phyloP scores from a whole-genome alignment of 92 coral and sea anemone genomes.

The Porites evermanni region DNA sequence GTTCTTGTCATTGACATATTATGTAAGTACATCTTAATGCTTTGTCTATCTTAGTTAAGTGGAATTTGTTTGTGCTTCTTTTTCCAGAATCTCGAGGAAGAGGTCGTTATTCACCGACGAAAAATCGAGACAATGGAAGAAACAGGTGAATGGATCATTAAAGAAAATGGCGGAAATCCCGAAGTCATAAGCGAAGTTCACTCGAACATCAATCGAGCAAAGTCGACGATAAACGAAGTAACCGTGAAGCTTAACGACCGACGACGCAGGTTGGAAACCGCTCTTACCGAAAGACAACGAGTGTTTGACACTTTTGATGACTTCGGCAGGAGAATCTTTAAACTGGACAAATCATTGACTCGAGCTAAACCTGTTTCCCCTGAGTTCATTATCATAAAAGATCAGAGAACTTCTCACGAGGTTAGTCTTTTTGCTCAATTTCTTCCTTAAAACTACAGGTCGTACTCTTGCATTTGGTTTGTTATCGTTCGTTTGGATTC shows the following conservation, averaged over 20 bases:
- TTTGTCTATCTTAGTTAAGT: not conserved
- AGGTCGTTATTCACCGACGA: conserved; percentile 87
- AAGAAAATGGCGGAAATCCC: conserved; percentile 83
- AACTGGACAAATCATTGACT: conserved; percentile 81
- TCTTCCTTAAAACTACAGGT: not conserved
- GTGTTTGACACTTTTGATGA: conserved; percentile 86
- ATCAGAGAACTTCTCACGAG: conserved; percentile 83
- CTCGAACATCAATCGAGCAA: conserved; percentile 77
- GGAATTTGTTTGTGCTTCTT: not conserved
- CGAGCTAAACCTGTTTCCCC: conserved; percentile 95
- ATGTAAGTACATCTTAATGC: too few species aligned
- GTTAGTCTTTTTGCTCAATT: conserved; percentile 40
- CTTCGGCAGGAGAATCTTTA: conserved; percentile 85
- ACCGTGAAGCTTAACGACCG: conserved; percentile 83
- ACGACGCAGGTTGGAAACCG: conserved; percentile 89
- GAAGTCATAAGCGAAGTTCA: conserved; percentile 92
- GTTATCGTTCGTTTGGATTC: too few species aligned
- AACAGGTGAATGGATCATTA: conserved; percentile 98
- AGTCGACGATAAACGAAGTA: conserved; percentile 83
- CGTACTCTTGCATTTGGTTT: not conserved
- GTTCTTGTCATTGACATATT: not conserved
- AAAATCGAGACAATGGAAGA: conserved; percentile 96
- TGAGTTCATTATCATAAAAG: conserved; percentile 80
- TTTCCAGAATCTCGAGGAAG: conserved; percentile 88
- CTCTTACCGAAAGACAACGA: conserved; percentile 85